A percentile compares a stretch with the other conserved stretches of the same genome.
These are phyloP conservation scores for Eubasilissa regina DNA, from an alignment of 1,140 invertebrate species.

Conservation along the genomic window DNA sequence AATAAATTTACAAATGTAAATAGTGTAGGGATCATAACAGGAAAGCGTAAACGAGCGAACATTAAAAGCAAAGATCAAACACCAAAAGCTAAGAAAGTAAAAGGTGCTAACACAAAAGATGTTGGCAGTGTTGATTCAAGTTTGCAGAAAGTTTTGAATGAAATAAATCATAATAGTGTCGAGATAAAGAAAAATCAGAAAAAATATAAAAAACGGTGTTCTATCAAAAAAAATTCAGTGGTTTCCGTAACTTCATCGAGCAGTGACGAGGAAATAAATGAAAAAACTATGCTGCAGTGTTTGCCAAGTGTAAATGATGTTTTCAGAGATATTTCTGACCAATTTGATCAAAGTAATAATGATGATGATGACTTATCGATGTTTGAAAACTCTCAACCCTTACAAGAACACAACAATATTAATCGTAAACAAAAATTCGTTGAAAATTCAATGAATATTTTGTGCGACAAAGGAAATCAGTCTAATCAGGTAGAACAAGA, in stretches of 20 bases:
- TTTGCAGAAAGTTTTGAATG: slow-evolving; percentile 40
- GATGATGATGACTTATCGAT: slow-evolving; percentile 43
- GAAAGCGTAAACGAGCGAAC: slow-evolving; percentile 62
- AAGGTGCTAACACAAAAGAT: not conserved
- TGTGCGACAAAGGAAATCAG: not conserved
- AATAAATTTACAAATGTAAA: slow-evolving; percentile 64
- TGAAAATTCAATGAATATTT: not conserved
- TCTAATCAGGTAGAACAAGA: not conserved
- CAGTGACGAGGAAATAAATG: slow-evolving; percentile 61
- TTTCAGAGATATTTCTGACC: slow-evolving; percentile 64
- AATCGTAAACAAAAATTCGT: not conserved
- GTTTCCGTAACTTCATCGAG: slow-evolving; percentile 31
- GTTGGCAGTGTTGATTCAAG: not conserved
- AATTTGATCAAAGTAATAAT: slow-evolving; percentile 61
- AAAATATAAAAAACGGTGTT: slow-evolving; percentile 20
- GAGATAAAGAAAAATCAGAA: slow-evolving; percentile 34
- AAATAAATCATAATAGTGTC: slow-evolving; percentile 14
- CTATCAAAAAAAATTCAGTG: not conserved
- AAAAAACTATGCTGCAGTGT: slow-evolving; percentile 62
- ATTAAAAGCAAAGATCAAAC: slow-evolving; percentile 43
- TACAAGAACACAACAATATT: slow-evolving; percentile 13
- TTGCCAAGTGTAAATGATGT: slow-evolving; percentile 69
- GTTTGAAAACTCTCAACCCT: slow-evolving; percentile 54
- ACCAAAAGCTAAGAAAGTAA: slow-evolving; percentile 1
- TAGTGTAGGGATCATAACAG: slow-evolving; percentile 59